phyloP scores from a whole-genome alignment of 2,888 invertebrate species.

The Hesperia comma region DNA sequence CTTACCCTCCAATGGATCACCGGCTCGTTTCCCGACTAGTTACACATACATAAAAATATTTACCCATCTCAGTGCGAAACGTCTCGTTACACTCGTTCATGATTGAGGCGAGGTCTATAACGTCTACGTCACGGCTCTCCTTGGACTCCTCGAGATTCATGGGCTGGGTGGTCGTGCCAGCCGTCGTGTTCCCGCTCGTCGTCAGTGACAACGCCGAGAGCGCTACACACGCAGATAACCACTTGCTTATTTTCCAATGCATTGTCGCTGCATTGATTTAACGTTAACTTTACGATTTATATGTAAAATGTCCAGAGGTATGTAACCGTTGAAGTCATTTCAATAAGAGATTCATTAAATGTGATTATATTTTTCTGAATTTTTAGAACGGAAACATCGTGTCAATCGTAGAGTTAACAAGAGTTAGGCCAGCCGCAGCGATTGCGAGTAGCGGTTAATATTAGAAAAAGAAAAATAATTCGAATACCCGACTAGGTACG shows the following conservation, averaged over 20 bases:
- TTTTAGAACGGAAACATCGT: too few relatives aligned
- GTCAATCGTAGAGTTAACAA: too few relatives aligned
- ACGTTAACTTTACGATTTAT: background rate
- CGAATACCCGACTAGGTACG: too few relatives aligned
- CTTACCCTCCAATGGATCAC: too few relatives aligned
- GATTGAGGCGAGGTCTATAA: slow-evolving; percentile 62
- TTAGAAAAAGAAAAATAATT: too few relatives aligned
- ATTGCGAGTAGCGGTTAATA: too few relatives aligned
- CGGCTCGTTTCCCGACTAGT: too few relatives aligned
- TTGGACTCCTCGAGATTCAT: background rate
- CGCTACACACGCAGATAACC: background rate
- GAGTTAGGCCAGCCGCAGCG: too few relatives aligned
- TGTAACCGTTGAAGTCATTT: background rate
- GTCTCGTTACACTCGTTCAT: slow-evolving; percentile 80
- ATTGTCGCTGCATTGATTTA: background rate
- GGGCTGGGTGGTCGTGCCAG: background rate
- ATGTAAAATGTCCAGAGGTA: background rate
- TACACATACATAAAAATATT: slow-evolving; percentile 44
- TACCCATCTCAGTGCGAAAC: slow-evolving; percentile 80
- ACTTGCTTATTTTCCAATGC: background rate
- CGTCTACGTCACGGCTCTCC: background rate
- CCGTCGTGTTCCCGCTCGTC: background rate
- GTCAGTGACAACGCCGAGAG: background rate
- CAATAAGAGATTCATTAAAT: too few relatives aligned
- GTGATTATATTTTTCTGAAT: too few relatives aligned